Conservation (phyloP, 2,888 invertebrate genomes). For the Drosophila bunnanda region DNA sequence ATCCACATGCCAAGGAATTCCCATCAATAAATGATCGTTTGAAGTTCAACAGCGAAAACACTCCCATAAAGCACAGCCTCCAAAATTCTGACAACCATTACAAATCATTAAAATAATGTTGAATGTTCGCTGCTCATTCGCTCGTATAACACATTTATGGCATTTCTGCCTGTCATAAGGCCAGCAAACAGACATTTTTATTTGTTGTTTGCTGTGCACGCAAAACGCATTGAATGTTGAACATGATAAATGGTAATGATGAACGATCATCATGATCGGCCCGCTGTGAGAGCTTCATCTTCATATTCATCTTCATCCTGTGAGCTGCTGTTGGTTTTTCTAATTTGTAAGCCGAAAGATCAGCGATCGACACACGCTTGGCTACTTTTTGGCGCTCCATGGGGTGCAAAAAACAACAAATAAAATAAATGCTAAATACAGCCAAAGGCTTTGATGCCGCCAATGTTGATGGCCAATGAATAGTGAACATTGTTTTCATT, state of each 20-base stretch:
- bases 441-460: constrained; percentile 42
- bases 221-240: constrained; percentile 60
- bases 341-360: constrained; percentile 68
- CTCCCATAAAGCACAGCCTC: constrained; percentile 40
- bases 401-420: constrained; percentile 52
- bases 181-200: constrained; percentile 71
- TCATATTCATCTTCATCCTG: constrained; percentile 48
- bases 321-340: constrained; percentile 66
- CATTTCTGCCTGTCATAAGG: constrained; percentile 60
- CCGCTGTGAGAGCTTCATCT: constrained; percentile 49
- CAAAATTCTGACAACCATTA: constrained; percentile 60
- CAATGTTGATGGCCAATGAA: constrained; percentile 53
- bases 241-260: constrained; percentile 62
- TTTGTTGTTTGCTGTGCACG: constrained; percentile 62
- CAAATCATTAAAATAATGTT: constrained; percentile 60
- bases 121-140: constrained; percentile 28
- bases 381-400: constrained; percentile 75
- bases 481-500: constrained; percentile 62
- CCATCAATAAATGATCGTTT: constrained; percentile 17
- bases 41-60: constrained; percentile 39
- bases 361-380: constrained; percentile 69
- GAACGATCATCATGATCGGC: constrained; percentile 70
- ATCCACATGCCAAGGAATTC: constrained; percentile 14
- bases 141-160: constrained; percentile 57
- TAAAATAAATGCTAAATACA: constrained; percentile 13